Conservation (phyloP, 2,113 vertebrate species). For the Pholis gunnellus region DNA sequence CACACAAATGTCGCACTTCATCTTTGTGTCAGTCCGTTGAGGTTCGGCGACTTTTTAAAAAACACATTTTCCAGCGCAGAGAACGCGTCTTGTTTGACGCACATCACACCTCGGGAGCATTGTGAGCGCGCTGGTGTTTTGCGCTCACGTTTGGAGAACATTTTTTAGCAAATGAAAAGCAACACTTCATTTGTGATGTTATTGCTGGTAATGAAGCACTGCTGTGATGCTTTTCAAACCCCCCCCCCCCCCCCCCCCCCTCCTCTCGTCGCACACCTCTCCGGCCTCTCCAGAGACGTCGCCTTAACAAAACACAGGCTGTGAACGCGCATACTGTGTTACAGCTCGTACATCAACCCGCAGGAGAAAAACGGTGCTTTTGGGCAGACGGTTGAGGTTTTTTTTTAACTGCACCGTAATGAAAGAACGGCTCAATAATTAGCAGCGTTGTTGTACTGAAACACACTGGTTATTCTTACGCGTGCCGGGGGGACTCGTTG, state of each 20-base stretch:
- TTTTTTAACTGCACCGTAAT: constrained; percentile 43
- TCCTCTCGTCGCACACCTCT: constrained; percentile 69
- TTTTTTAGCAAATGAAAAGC: constrained; percentile 82
- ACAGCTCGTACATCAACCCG: constrained; percentile 78
- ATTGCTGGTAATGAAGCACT: constrained; percentile 80
- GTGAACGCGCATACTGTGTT: constrained; percentile 62
- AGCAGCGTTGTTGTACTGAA: constrained; percentile 59
- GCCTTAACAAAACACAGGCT: constrained; percentile 81
- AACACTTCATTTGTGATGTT: constrained; percentile 83
- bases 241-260: constrained; percentile 39
- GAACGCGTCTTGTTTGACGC: constrained; percentile 61
- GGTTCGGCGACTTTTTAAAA: constrained; percentile 40
- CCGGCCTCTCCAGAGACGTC: constrained; percentile 59
- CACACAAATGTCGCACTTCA: constrained; percentile 39
- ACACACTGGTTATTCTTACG: constrained; percentile 52
- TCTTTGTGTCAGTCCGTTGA: constrained; percentile 42
- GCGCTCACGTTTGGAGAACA: constrained; percentile 77
- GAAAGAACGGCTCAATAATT: constrained; percentile 69
- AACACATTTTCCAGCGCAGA: constrained; percentile 60
- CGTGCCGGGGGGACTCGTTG: constrained; percentile 63
- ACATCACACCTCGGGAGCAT: constrained; percentile 80
- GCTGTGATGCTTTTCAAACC: constrained; percentile 65
- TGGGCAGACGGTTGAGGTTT: constrained; percentile 32
- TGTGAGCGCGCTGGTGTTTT: constrained; percentile 60
- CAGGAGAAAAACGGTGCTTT: background rate